Conservation (phyloP, 1,140 invertebrate species). For the Medauroidea extradentata region DNA sequence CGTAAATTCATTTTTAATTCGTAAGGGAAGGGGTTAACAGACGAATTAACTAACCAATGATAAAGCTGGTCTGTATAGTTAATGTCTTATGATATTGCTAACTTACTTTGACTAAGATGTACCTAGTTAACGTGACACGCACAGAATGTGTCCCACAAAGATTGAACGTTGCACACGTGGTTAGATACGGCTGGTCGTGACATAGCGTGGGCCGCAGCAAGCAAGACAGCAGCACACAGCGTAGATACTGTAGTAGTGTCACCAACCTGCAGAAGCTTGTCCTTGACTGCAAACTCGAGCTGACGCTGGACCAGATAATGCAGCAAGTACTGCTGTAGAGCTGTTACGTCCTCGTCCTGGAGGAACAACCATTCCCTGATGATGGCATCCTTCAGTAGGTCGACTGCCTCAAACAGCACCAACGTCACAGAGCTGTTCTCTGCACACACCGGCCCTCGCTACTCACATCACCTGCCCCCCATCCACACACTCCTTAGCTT, state of each 20-base stretch:
- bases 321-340: conserved; percentile 72
- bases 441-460: conserved; percentile 32
- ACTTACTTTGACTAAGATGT: too few species aligned
- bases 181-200: background rate
- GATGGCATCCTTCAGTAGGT: conserved; percentile 75
- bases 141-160: background rate
- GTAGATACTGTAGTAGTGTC: background rate
- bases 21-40: too few species aligned
- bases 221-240: background rate
- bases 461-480: too few species aligned
- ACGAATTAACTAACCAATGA: background rate
- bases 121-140: too few species aligned
- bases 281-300: conserved; percentile 54
- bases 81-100: too few species aligned
- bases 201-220: background rate
- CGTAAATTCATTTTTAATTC: too few species aligned
- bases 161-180: background rate
- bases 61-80: too few species aligned
- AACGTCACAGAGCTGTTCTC: conserved; percentile 74
- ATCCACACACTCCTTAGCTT: too few species aligned
- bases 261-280: conserved; percentile 62
- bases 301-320: conserved; percentile 67
- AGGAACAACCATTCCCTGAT: conserved; percentile 77
- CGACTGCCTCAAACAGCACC: conserved; percentile 81
- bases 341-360: conserved; percentile 58